Base-by-base conservation (phyloP, 1,140 invertebrate genomes). In the Leptopilina clavipes region DNA sequence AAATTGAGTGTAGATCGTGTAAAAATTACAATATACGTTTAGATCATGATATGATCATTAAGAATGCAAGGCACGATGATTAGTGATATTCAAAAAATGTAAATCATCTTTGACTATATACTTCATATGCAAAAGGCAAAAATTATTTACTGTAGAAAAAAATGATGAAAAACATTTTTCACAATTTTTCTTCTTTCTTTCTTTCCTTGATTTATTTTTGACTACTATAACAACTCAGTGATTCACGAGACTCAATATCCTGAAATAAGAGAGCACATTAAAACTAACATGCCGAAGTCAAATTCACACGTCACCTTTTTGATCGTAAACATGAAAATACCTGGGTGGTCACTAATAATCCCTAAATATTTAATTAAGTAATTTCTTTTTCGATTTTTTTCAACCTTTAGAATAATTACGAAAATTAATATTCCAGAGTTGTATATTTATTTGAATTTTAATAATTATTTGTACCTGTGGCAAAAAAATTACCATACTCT, bases 11-110 rank as follows among this genome's bases (percentile, higher is more conserved):
- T 8, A 14, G 59, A 65, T 65, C 12, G 25, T 65, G 59, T 65
- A 31, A 65, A n/a, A 65, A 12, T 52, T 17, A 7, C n/a, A 37
- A 65, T 22, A 31, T n/a, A 54, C n/a, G 14, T 31, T n/a, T 6
- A 65, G 25, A 22, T 37, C 5, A 12, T 1, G 12, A 45, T 1
- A 72, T n/a, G 48, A 17, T 31, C 75, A 48, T 75, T 37, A 22
- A 79, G 83, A 83, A 84, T 84, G 84, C 79, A 52, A 59, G 78
- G 79, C 78, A 81, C 74, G 83, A 86, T 86, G 85, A 86, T 81
- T 78, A 52, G 79, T 78, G 78, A 82, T 84, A 84, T 85, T 82
- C 7, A 17, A 52, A 52, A 52, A 52, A 52, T 52, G 14, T 81
- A 77, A 82, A 76, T 73, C 59, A 75, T 82, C 81, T 72, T 80